Base-by-base conservation (phyloP, 2,888 invertebrate genomes). In the Drosophila imparisetae region DNA sequence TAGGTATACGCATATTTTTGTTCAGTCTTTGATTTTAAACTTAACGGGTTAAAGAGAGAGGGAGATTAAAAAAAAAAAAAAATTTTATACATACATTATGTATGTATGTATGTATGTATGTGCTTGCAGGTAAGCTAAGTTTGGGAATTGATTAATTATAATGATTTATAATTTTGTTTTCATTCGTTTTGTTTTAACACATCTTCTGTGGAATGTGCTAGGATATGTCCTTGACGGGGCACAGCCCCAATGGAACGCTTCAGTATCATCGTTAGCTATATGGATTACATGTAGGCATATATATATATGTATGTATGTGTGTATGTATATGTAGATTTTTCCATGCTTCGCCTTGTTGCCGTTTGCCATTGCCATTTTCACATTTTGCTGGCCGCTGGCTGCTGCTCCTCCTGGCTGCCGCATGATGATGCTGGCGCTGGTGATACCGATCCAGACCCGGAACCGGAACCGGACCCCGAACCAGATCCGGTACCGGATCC, bases 11-110 rank as follows among this genome's bases (percentile, higher is more conserved):
- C 73, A 78, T 82, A 77, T 73, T 80, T 79, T 83, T 76, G 78
- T 78, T 84, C 83, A 84, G 83, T 84, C 83, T 84, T 84, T 85
- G 80, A 74, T 81, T 84, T 84, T 86, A 86, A 83, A 79, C 77
- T 77, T 83, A 83, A 84, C 74, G 87, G 84, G 74, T 86, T 86
- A 84, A 74, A 72, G 59, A 63, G 73, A 83, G 72, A 66, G 62
- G 52, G 30, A 53, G 50, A 59, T 45, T 59, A 29, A 63, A 59
- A 48, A 61, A 58, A 45, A 66, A 64, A 40, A 58, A 64, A 63
- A 36, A 64, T 42, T 42, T 5, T 42, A 62, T 57, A 66, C 68
- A 63, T 55, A 66, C 36, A 24, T 3, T 49, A 32, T 27, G 57
- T 34, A 53, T 45, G 64, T 60, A 24, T 57, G 7, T 58, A 69